Evolutionary conservation across 2,113 vertebrate species (phyloP).

Genomic region (Thryonomys swinderianus): DNA sequence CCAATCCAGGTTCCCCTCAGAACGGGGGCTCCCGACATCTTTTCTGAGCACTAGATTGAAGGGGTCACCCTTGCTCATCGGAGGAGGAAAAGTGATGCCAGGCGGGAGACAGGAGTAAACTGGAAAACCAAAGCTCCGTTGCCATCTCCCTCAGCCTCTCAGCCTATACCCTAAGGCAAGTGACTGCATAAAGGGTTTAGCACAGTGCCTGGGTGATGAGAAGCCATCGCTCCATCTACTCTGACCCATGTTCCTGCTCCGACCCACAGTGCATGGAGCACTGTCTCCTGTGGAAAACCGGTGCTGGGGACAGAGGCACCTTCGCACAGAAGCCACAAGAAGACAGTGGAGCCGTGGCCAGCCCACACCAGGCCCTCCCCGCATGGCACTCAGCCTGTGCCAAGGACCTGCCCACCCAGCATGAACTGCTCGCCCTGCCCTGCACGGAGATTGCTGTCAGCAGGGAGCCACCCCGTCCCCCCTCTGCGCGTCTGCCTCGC

Average conservation of each 20-base stretch:
- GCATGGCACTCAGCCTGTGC: accelerated
- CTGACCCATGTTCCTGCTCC: no score
- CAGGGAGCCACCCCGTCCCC: conserved; percentile 1
- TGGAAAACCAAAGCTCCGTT: not conserved
- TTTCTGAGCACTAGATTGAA: not conserved
- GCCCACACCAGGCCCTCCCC: not conserved
- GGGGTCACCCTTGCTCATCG: not conserved
- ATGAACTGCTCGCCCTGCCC: not conserved
- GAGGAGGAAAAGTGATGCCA: not conserved
- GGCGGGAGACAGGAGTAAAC: not conserved
- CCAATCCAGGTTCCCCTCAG: not conserved
- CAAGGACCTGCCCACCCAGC: not conserved
- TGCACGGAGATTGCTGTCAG: not conserved
- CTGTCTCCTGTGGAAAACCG: not conserved
- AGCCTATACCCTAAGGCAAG: not conserved
- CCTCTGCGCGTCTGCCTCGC: not conserved
- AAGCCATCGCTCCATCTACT: not conserved
- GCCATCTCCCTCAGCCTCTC: not conserved
- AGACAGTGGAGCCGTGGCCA: not conserved
- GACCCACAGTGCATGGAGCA: not conserved
- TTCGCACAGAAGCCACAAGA: accelerated
- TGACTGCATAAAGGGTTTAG: not conserved
- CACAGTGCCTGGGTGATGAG: not conserved
- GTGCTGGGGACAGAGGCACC: not conserved
- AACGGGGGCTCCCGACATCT: not conserved